Base-by-base conservation (phyloP, 1,140 invertebrate species). In the Drosophila kohkoa region DNA sequence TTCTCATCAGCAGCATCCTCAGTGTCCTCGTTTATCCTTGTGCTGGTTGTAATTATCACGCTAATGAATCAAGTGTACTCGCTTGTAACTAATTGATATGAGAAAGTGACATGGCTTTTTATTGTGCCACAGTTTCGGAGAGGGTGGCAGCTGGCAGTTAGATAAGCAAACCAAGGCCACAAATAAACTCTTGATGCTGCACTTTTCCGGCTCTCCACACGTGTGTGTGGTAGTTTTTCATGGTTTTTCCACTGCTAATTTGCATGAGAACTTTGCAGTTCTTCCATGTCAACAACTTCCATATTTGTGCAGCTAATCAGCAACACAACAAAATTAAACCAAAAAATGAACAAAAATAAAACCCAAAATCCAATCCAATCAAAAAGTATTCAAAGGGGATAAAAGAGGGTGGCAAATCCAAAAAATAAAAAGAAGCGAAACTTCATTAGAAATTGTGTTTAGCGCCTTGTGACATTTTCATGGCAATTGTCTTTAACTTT, bases 61-160 rank as follows among this genome's bases (percentile, higher is more conserved):
- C 85, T 89, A 85, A 88, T 88, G 85, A 85, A 88, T 88, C 85
- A 89, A 88, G 81, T 85, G 86, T 70, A 89, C 69, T 88, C 85
- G 81, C 78, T 85, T 66, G 85, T 89, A 76, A 88, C 85, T 89
- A 88, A 88, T 88, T 89, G 78, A 88, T 85, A 85, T 88, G 85
- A 79, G 86, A 88, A 89, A 89, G 78, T 73, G 74, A 75, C 80
- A 71, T 62, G 75, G 79, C 66, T 70, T 70, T 71, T 62, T 60
- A 68, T 72, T 75, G 55, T 75, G 58, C 35, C 52, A 35, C 3
- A 25, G 20, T 25, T 25, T 25, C 20, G 20, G 20, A 51, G 30
- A 55, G 49, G 79, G 55, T 66, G 74, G 52, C 25, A 62, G 65
- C 57, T 41, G 20, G 20, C 11, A 62, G 49, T 51, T 49, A 32